A percentile compares a stretch with the other conserved stretches of the same genome.
phyloP scores from a whole-genome alignment of 2,888 invertebrate genomes.

The Octonoba sinensis region DNA sequence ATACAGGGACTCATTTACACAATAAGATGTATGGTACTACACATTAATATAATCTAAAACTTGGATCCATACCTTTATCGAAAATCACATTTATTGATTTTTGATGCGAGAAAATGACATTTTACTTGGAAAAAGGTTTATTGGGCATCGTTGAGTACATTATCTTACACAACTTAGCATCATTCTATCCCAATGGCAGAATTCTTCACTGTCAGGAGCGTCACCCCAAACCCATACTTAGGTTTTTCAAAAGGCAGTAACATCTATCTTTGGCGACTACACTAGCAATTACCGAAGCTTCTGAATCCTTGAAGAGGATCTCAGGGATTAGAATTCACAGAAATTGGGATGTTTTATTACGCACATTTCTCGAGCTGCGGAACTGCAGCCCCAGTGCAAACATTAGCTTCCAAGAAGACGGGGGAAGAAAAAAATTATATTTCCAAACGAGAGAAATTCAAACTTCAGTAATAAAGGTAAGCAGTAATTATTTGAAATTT shows the following conservation, averaged over 20 bases:
- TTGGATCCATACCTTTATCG: constrained; percentile 15
- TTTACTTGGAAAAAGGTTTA: constrained; percentile 42
- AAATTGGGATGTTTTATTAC: constrained; percentile 54
- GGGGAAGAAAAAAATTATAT: neutral
- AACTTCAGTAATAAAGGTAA: constrained; percentile 7
- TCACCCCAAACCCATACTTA: constrained; percentile 45
- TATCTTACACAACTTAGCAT: constrained; percentile 34
- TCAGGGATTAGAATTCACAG: constrained; percentile 29
- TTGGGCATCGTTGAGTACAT: constrained; percentile 40
- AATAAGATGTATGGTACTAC: too few relatives aligned
- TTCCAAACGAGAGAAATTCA: neutral
- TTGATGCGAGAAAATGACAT: constrained; percentile 50
- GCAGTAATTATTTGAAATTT: constrained; percentile 31
- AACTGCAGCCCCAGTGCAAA: too few relatives aligned
- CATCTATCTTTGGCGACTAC: constrained; percentile 53
- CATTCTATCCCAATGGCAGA: constrained; percentile 22
- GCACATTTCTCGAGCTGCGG: constrained; percentile 20
- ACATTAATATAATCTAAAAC: too few relatives aligned
- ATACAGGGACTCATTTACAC: too few relatives aligned
- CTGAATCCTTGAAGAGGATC: constrained; percentile 1
- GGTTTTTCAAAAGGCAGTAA: constrained; percentile 36
- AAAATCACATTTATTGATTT: constrained; percentile 54
- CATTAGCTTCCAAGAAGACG: too few relatives aligned
- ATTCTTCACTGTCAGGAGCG: constrained; percentile 40
- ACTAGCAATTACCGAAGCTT: constrained; percentile 49